These are phyloP conservation scores for Gymnoscelis rufifasciata DNA, from an alignment of 2,888 invertebrate genomes.

Conservation along the genomic window DNA sequence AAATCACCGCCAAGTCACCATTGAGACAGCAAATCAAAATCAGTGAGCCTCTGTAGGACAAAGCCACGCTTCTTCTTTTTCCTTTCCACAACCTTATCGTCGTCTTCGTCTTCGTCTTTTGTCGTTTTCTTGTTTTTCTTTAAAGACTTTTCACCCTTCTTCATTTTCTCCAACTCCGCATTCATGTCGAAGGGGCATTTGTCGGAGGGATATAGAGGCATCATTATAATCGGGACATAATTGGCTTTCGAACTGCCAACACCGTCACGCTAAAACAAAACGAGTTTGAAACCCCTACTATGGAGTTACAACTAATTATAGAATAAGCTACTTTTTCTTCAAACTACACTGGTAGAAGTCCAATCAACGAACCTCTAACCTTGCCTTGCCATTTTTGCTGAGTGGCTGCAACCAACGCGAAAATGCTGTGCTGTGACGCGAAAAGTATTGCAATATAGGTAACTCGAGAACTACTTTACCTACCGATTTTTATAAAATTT, in stretches of 20 bases:
- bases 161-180: slow-evolving; percentile 53
- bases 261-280: slow-evolving; percentile 35
- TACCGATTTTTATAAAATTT: too few relatives aligned
- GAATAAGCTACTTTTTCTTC: too few relatives aligned
- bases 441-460: not conserved
- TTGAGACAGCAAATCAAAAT: slow-evolving; percentile 66
- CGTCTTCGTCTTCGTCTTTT: slow-evolving; percentile 26
- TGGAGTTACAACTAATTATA: too few relatives aligned
- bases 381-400: too few relatives aligned
- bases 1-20: too few relatives aligned
- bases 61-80: slow-evolving; percentile 51
- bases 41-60: slow-evolving; percentile 57
- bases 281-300: too few relatives aligned
- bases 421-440: not conserved
- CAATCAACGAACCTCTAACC: too few relatives aligned
- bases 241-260: slow-evolving; percentile 36
- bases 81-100: slow-evolving; percentile 30
- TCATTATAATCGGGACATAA: slow-evolving; percentile 66
- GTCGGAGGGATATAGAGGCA: slow-evolving; percentile 62
- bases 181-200: slow-evolving; percentile 65
- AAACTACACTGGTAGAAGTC: too few relatives aligned
- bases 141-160: slow-evolving; percentile 41
- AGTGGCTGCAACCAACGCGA: too few relatives aligned
- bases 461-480: too few relatives aligned
- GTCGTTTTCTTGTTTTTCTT: slow-evolving; percentile 39